Evolutionary conservation across 2,797 vertebrate species (phyloP).

Genomic region (Pyrocephalus nanus): DNA sequence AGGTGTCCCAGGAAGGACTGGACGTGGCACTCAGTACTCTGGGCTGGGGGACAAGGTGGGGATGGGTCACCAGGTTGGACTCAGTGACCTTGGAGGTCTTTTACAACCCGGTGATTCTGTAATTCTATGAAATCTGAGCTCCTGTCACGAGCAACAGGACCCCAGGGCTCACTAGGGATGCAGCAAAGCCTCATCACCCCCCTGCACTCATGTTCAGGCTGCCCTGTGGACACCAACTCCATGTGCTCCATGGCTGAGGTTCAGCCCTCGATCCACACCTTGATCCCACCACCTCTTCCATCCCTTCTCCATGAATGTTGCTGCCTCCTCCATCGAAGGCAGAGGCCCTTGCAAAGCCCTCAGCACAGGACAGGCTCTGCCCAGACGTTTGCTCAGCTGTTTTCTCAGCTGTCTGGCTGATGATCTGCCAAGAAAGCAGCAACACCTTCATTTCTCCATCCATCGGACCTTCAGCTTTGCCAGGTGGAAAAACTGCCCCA

Average conservation of each 20-base stretch:
- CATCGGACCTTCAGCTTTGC: fast-evolving
- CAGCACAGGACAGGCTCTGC: background rate
- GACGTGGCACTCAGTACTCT: background rate
- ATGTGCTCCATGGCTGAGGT: fast-evolving
- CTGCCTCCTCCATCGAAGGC: fast-evolving
- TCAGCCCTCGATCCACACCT: background rate
- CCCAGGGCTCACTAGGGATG: background rate
- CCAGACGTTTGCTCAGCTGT: background rate
- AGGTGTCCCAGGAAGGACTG: background rate
- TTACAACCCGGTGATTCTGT: background rate
- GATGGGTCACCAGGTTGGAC: background rate
- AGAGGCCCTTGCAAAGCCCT: background rate
- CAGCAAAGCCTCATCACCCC: background rate
- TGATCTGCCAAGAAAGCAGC: background rate
- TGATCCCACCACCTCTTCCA: background rate
- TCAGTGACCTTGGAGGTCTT: background rate
- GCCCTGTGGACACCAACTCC: no score
- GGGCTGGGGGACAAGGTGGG: background rate
- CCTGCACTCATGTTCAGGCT: background rate
- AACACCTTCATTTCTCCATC: background rate
- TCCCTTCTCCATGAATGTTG: background rate
- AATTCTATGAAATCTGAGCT: background rate
- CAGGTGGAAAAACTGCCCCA: background rate
- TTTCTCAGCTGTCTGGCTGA: background rate
- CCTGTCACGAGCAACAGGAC: background rate